Conservation (phyloP, 2,113 vertebrate genomes). For the Pseudorectes ferrugineus region DNA sequence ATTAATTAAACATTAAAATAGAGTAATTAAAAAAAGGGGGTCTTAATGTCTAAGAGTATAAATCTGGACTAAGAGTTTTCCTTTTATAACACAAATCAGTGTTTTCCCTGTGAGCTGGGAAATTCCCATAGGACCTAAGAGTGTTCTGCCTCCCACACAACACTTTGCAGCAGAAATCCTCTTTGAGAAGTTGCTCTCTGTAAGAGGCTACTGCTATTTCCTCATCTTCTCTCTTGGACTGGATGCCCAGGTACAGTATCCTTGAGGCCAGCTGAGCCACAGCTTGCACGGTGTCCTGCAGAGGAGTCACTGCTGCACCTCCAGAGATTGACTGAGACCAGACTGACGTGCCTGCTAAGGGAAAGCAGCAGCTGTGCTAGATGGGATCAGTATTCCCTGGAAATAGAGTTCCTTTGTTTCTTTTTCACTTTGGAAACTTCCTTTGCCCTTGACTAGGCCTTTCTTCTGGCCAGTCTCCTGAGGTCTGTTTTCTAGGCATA, state of each 20-base stretch:
- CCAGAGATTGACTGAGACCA: neutral
- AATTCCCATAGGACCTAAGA: neutral
- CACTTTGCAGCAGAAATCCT: neutral
- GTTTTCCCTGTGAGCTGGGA: neutral
- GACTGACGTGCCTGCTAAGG: neutral
- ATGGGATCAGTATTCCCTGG: neutral
- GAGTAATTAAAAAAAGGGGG: neutral
- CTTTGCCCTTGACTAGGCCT: neutral
- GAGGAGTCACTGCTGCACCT: neutral
- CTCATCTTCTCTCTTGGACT: neutral
- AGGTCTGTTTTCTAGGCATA: neutral
- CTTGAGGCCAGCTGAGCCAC: neutral
- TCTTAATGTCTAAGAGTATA: neutral
- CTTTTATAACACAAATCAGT: neutral
- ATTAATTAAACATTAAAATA: neutral
- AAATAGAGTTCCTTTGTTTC: neutral
- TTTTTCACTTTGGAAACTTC: neutral
- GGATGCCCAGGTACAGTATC: neutral
- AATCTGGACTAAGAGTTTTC: neutral
- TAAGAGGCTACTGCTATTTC: neutral
- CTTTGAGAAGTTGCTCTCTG: neutral
- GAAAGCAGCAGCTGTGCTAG: neutral
- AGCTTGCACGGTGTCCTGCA: neutral
- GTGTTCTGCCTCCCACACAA: neutral
- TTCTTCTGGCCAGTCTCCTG: neutral